Conservation (phyloP, 2,113 vertebrate genomes). For the Nerophis lumbriciformis region DNA sequence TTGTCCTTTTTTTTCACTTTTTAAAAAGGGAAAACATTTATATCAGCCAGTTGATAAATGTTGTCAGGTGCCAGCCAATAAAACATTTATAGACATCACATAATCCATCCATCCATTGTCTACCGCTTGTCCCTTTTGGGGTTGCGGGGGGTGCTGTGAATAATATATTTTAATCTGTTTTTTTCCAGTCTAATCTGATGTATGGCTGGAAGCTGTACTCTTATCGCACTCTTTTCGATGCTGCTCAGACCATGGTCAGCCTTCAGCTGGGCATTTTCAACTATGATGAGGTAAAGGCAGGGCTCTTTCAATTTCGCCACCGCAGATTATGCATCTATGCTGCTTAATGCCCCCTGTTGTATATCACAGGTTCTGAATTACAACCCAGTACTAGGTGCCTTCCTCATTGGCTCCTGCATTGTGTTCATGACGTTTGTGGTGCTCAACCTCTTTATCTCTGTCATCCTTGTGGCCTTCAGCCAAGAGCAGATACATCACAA, state of each 20-base stretch:
- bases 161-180: conserved; percentile 10
- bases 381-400: conserved; percentile 84
- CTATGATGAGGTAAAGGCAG: conserved; percentile 83
- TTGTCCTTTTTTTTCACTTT: background rate
- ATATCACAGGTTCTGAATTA: conserved; percentile 80
- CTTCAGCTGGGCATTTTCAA: conserved; percentile 95
- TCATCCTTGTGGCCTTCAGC: conserved; percentile 90
- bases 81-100: too few species aligned
- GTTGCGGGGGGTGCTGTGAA: background rate
- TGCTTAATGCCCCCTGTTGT: conserved; percentile 10
- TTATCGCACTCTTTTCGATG: conserved; percentile 85
- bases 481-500: conserved; percentile 87
- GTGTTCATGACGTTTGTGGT: conserved; percentile 95
- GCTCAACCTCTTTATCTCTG: conserved; percentile 92
- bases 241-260: conserved; percentile 86
- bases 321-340: conserved; percentile 5
- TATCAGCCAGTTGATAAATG: background rate
- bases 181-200: conserved; percentile 83
- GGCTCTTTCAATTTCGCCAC: conserved; percentile 1
- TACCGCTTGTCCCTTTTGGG: too few species aligned
- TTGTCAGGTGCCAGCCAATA: too few species aligned
- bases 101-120: too few species aligned
- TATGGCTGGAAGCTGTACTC: conserved; percentile 92
- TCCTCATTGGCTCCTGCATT: conserved; percentile 91
- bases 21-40: background rate